These are phyloP conservation scores for Trachelus tabidus DNA, from an alignment of 2,888 invertebrate species.

Conservation along the genomic window DNA sequence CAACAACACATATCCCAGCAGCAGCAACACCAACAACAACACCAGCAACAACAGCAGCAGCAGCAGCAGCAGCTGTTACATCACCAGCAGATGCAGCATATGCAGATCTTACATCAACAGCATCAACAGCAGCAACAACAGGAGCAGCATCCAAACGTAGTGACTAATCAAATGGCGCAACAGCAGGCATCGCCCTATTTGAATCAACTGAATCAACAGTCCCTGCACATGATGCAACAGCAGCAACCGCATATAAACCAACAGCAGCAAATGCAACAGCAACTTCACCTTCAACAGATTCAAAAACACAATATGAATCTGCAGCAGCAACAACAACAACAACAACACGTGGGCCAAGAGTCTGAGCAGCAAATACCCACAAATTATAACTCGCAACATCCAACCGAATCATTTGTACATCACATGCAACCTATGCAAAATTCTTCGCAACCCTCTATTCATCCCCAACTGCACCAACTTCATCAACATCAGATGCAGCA, in stretches of 20 bases:
- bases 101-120: conserved; percentile 51
- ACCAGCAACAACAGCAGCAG: conserved; percentile 25
- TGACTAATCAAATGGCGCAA: conserved; percentile 53
- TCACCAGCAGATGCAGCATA: conserved; percentile 51
- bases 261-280: conserved; percentile 45
- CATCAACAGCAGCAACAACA: conserved; percentile 45
- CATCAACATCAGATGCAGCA: conserved; percentile 52
- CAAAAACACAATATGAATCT: conserved; percentile 43
- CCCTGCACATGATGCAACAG: conserved; percentile 51
- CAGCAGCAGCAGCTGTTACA: conserved; percentile 43
- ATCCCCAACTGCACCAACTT: conserved; percentile 54
- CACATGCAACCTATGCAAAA: conserved; percentile 52
- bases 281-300: conserved; percentile 53
- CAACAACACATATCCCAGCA: conserved; percentile 34
- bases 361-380: conserved; percentile 40
- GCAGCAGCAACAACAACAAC: conserved; percentile 40
- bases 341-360: conserved; percentile 36
- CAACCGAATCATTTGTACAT: conserved; percentile 50
- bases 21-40: conserved; percentile 7
- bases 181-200: conserved; percentile 52
- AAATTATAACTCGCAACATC: conserved; percentile 46
- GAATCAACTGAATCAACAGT: conserved; percentile 52
- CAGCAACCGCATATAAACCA: conserved; percentile 41
- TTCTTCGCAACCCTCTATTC: conserved; percentile 43
- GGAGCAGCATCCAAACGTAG: conserved; percentile 48